Base-by-base conservation (phyloP, 2,797 vertebrate species). In the Leucoraja ocellata region DNA sequence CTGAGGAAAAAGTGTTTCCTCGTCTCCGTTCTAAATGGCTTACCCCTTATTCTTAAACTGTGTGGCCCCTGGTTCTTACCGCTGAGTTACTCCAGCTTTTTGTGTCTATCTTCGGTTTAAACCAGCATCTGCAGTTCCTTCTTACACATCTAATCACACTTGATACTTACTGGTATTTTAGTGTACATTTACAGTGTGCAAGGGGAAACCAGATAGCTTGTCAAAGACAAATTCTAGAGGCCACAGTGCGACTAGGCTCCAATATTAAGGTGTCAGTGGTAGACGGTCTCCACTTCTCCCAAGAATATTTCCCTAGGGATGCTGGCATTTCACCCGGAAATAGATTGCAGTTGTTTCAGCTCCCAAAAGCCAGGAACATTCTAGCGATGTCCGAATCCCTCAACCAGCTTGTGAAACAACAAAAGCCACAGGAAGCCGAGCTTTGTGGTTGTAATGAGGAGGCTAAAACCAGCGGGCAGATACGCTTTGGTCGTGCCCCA, bases 381-480 rank as follows among this genome's bases (percentile, higher is more conserved):
- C 39, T 76, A 28, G 8, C 5, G 54, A 54, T 92, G n/a, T 88
- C 63, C 65, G 63, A 92, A 46, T 25, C 25, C 46, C 54, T 54
- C 68, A 2, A 92, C 71, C 46, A 74, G 39, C 13, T 23, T 63
- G 14, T n/a, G 28, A 73, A 73, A 73, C 71, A 73, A 73, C 1
- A 54, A 11, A n/a, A 91, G 68, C 39, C 28, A 92, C 39, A 71
- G n/a, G 86, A 54, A 92, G 90, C 39, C 90, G 6, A 92, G 46
- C 36, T 74, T 54, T 28, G 14, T 28, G 28, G 7, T 39, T 4
- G 11, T 32, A 71, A 32, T 46, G 46, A 46, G 46, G 7, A 32
- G 65, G n/a, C 7, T 5, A 39, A 28, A 36, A 25, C 28, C 25
- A 28, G 9, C 21, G 61, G 16, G 8, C 21, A 84, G 0, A 46